phyloP scores from a whole-genome alignment of 2,888 invertebrate genomes.

The Bembecia ichneumoniformis region DNA sequence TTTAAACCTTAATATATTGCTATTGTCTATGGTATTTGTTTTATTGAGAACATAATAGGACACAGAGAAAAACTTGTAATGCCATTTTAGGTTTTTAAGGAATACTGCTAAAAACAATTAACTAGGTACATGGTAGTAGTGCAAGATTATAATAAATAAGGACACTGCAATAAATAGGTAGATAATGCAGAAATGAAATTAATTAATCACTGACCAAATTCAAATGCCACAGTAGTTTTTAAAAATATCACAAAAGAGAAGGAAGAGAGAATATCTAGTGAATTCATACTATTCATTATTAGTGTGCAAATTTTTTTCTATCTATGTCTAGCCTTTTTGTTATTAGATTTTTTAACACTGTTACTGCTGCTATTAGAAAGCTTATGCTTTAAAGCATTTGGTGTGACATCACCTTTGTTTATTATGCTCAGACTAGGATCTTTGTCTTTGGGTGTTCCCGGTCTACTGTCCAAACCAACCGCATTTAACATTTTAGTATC shows the following conservation, averaged over 20 bases:
- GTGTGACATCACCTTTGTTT: conserved; percentile 49
- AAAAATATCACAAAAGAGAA: too few relatives aligned
- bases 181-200: too few relatives aligned
- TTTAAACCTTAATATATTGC: conserved; percentile 11
- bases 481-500: conserved; percentile 57
- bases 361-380: conserved; percentile 47
- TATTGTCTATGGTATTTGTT: conserved; percentile 2
- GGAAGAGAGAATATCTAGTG: too few relatives aligned
- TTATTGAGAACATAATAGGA: too few relatives aligned
- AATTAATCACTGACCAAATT: too few relatives aligned
- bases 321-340: conserved; percentile 87
- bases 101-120: too few relatives aligned
- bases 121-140: too few relatives aligned
- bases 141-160: too few relatives aligned
- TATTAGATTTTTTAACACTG: conserved; percentile 82
- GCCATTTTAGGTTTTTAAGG: too few relatives aligned
- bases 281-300: background rate
- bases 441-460: conserved; percentile 64
- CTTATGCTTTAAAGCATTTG: conserved; percentile 69
- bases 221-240: background rate
- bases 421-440: conserved; percentile 39
- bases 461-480: conserved; percentile 57
- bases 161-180: too few relatives aligned
- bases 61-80: too few relatives aligned
- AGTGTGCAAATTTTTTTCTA: conserved; percentile 44